Evolutionary conservation across 2,113 vertebrate genomes (phyloP).

Genomic region (Dolichotis patagonum): DNA sequence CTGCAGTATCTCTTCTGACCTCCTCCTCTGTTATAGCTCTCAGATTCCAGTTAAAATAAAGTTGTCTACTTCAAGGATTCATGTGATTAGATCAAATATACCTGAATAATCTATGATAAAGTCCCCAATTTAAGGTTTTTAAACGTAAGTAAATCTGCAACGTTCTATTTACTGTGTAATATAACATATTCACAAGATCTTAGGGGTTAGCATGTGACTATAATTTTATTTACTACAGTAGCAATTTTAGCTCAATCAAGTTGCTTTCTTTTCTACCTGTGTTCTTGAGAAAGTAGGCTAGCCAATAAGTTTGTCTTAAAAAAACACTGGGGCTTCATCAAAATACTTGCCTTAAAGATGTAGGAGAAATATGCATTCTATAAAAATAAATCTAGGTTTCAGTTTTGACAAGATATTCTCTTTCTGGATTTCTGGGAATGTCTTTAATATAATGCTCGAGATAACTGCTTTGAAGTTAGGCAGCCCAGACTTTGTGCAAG

Average conservation of each 20-base stretch:
- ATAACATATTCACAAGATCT: not conserved
- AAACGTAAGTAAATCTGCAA: conserved; percentile 21
- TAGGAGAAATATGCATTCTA: not conserved
- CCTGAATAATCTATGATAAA: not conserved
- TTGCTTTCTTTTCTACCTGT: not conserved
- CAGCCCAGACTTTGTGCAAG: not conserved
- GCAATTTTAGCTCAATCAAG: not conserved
- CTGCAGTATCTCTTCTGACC: conserved; percentile 6
- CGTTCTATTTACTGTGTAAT: not conserved
- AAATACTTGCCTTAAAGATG: not conserved
- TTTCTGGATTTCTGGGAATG: not conserved
- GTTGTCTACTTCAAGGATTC: not conserved
- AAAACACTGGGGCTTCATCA: conserved; percentile 1
- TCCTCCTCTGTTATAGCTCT: not conserved
- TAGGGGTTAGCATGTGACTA: not conserved
- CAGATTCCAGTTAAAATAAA: not conserved
- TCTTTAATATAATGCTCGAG: not conserved
- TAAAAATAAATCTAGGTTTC: conserved; percentile 34
- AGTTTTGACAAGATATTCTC: not conserved
- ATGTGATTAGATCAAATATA: not conserved
- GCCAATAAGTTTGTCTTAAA: not conserved
- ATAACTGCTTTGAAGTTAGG: conserved; percentile 25
- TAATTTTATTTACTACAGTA: not conserved
- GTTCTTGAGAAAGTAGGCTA: conserved; percentile 39
- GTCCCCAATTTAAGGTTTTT: conserved; percentile 16